Percentiles rank a stretch among this genome's conserved stretches.
These are phyloP conservation scores for Panthera leo DNA, from an alignment of 2,113 vertebrate species.

Conservation along the genomic window DNA sequence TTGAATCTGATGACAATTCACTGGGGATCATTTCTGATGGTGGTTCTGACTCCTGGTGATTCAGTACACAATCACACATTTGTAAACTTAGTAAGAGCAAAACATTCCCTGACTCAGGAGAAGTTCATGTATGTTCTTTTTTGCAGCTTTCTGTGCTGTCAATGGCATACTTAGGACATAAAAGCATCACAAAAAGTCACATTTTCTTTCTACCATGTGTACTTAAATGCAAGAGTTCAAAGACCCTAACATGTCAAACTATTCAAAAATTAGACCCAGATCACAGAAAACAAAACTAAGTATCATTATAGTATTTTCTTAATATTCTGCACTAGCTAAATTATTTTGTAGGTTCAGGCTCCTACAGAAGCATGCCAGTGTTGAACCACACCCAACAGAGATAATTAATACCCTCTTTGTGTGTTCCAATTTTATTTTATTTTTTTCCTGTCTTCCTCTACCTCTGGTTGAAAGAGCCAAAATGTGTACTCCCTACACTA, in stretches of 20 bases:
- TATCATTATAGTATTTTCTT: slow-evolving; percentile 17
- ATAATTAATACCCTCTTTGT: slow-evolving; percentile 33
- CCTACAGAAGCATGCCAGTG: neutral
- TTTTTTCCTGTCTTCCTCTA: slow-evolving; percentile 60
- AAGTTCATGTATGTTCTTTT: neutral
- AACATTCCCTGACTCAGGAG: neutral
- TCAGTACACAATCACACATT: neutral
- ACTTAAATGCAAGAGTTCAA: neutral
- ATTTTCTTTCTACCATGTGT: neutral
- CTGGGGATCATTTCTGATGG: neutral
- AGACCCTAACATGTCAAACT: neutral
- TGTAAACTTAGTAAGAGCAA: neutral
- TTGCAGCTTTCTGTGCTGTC: neutral
- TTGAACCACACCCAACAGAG: slow-evolving; percentile 52
- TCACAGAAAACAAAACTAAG: slow-evolving; percentile 19
- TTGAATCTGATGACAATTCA: slow-evolving; percentile 32
- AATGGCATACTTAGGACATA: neutral
- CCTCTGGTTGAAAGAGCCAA: slow-evolving; percentile 34
- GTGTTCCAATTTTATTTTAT: slow-evolving; percentile 43
- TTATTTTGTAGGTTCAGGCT: slow-evolving; percentile 9
- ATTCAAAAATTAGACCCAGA: slow-evolving; percentile 13
- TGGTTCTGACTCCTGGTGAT: neutral
- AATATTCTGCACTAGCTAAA: neutral
- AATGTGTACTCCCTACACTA: slow-evolving; percentile 40
- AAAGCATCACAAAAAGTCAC: neutral